Percentiles rank a stretch among this genome's conserved stretches.
phyloP scores from a whole-genome alignment of 2,113 vertebrate species.

The Neoarius graeffei region DNA sequence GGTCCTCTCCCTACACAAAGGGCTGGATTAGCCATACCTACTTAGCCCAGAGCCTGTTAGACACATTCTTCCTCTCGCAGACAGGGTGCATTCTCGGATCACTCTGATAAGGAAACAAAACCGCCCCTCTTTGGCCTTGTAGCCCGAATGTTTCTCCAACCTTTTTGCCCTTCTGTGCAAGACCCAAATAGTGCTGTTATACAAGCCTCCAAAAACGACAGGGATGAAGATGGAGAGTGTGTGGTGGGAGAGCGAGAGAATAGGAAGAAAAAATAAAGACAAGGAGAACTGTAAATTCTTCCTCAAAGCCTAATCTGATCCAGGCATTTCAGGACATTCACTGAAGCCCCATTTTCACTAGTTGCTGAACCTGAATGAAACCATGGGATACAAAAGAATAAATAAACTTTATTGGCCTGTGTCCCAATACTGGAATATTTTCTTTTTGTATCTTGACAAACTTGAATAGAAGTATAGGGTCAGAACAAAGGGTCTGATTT shows the following conservation, averaged over 20 bases:
- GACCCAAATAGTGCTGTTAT: slow-evolving; percentile 25
- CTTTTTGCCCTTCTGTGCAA: slow-evolving; percentile 21
- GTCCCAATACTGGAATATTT: not conserved
- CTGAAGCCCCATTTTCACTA: not conserved
- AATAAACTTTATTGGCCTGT: slow-evolving; percentile 18
- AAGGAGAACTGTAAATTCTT: slow-evolving; percentile 38
- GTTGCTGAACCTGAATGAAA: slow-evolving; percentile 19
- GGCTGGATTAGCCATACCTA: not conserved
- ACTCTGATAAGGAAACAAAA: slow-evolving; percentile 42
- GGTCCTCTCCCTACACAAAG: not conserved
- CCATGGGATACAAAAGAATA: slow-evolving; percentile 11
- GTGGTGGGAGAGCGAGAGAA: not conserved
- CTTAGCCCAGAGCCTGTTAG: slow-evolving; percentile 11
- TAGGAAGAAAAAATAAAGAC: not conserved
- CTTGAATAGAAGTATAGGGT: not conserved
- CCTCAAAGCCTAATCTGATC: slow-evolving; percentile 27
- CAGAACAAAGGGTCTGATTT: not conserved
- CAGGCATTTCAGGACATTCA: slow-evolving; percentile 12
- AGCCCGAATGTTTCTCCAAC: slow-evolving; percentile 26
- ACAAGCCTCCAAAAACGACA: slow-evolving; percentile 27
- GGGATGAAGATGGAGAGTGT: not conserved
- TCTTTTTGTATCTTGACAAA: not conserved
- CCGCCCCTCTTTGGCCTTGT: slow-evolving; percentile 20
- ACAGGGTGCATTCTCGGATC: slow-evolving; percentile 34
- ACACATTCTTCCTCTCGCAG: slow-evolving; percentile 29